Percentiles rank a stretch among this genome's conserved stretches.
Conservation (phyloP, 2,797 vertebrate genomes). For the Alauda arvensis region DNA sequence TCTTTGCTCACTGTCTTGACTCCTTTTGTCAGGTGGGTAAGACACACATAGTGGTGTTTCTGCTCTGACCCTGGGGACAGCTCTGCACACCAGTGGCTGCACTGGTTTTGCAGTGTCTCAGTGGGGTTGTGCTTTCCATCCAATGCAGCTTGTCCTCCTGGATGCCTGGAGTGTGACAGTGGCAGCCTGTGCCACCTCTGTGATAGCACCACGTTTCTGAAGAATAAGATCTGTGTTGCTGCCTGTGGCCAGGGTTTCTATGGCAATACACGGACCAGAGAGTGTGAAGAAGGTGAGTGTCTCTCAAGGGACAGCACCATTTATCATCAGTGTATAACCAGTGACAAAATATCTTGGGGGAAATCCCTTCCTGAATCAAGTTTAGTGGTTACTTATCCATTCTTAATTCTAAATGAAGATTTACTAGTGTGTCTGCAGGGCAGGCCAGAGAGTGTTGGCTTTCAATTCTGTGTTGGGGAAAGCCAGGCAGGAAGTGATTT, state of each 20-base stretch:
- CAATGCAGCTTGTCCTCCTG: conserved; percentile 78
- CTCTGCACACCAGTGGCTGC: background rate
- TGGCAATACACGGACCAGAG: conserved; percentile 66
- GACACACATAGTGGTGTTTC: background rate
- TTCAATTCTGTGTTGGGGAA: background rate
- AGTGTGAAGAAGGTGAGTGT: conserved; percentile 83
- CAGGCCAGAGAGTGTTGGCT: background rate
- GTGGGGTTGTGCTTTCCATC: background rate
- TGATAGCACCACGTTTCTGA: conserved; percentile 72
- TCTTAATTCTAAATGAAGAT: background rate
- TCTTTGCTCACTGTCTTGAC: background rate
- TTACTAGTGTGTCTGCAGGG: background rate
- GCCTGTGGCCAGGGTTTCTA: conserved; percentile 83
- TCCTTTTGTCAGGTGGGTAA: background rate
- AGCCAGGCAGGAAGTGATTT: background rate
- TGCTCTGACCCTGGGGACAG: background rate
- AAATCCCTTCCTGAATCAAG: background rate
- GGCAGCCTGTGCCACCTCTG: conserved; percentile 77
- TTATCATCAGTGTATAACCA: background rate
- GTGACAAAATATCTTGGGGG: background rate
- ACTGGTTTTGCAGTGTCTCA: background rate
- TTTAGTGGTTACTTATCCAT: background rate
- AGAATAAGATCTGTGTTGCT: conserved; percentile 78
- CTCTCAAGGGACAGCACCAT: background rate
- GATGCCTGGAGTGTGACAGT: conserved; percentile 82